Evolutionary conservation across 2,797 vertebrate genomes (phyloP), one percentile per base, ranked within the genome.

Genomic region (Podargus strigoides): DNA sequence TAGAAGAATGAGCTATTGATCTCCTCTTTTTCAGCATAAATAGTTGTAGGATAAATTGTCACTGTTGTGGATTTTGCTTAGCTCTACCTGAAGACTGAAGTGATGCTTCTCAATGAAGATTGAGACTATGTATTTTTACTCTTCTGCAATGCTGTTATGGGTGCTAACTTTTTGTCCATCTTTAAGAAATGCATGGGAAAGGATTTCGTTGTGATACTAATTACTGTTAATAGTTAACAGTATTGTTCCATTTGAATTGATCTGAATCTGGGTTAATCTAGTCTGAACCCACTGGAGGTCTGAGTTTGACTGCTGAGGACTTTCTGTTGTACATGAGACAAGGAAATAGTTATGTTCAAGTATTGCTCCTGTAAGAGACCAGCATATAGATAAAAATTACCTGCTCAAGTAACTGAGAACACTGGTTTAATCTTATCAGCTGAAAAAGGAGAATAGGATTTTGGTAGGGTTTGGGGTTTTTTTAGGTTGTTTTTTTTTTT

Each of bases 181-280:
- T 79, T 68, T 37, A 56, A 85, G 34, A 80, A 75, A 49, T 37
- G 12, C 4, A 26, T n/a, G 6, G 49, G 42, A 70, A 70, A 50
- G 7, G 16, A 46, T 70, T 81, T 79, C 17, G 9, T 84, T 94
- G 15, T 78, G 18, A 39, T 69, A 12, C 16, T 88, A 52, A 46
- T 52, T 59, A 52, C 47, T 89, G 47, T 88, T 90, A 79, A 56
- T 74, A 68, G 47, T 28, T 83, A 80, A 77, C 34, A 68, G 34
- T 67, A 30, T 64, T 75, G 76, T 46, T 95, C 47, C 15, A 4
- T 36, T 87, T 50, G 55, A 85, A 73, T 68, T 42, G 21, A 50
- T 87, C 27, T 79, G 23, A 79, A 64, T 49, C 32, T 41, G 14
- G n/a, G 55, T 85, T 87, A 87, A 73, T 89, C 59, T 23, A 66